Base-by-base conservation (phyloP, 2,888 invertebrate species). In the Yponomeuta malinellus region DNA sequence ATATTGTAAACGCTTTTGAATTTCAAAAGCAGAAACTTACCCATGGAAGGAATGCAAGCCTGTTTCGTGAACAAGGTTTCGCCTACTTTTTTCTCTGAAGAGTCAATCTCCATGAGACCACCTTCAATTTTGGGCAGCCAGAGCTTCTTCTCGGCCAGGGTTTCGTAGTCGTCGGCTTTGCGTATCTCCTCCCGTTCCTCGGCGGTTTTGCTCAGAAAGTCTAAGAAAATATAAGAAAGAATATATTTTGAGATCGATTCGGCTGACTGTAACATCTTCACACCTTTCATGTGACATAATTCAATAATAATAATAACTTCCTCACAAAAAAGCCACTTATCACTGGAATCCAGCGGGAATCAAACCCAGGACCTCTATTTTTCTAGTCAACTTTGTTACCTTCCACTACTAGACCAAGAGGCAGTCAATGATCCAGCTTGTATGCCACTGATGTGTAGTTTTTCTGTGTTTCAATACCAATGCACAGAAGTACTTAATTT, bases 21-120 rank as follows among this genome's bases (percentile, higher is more conserved):
- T 43, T 43, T 43, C 43, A 8, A 43, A 43, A 43, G 65, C 31
- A 10, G 15, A 33, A 23, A 6, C 81, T 80, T 73, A 89, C 89
- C 89, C 89, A 89, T 89, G 80, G 83, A 81, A 52, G 81, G 77
- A 63, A 87, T 77, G 75, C 89, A 89, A 63, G 81, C 84, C 74
- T 89, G 88, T 73, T 78, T 70, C 1, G 84, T 88, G 75, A 80
- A 89, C 52, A 4, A 70, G 67, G 71, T 76, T 3, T 77, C 72
- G 0, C 64, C 29, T 8, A 77, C 73, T 15, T 74, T 73, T 6
- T 71, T 72, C n/a, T 67, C 43, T 67, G 59, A 12, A n/a, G 33
- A 4, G 4, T 80, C 74, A 0, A 83, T 73, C 71, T 74, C 75
- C 70, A 76, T 52, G 69, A 85, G 72, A 10, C 75, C 71, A 3